These are phyloP conservation scores for Pecten maximus DNA, from an alignment of 2,888 invertebrate genomes.

Conservation along the genomic window DNA sequence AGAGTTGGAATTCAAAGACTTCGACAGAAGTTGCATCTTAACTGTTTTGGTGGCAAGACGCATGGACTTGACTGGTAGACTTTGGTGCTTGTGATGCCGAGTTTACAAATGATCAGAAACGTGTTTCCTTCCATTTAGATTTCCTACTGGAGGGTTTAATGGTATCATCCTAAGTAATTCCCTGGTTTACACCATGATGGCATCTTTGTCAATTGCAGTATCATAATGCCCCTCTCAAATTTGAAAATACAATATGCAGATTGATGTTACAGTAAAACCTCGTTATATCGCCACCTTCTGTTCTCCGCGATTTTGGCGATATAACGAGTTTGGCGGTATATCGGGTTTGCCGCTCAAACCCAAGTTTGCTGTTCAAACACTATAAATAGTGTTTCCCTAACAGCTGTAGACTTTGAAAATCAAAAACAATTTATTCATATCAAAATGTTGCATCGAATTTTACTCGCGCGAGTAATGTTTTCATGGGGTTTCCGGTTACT, in stretches of 20 bases:
- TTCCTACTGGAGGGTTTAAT: constrained; percentile 22
- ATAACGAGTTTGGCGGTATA: too few species aligned
- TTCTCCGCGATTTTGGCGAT: too few species aligned
- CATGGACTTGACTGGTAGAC: background rate
- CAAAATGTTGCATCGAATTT: too few species aligned
- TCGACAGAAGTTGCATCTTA: background rate
- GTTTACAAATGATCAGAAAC: background rate
- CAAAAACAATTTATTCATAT: too few species aligned
- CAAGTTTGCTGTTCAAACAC: too few species aligned
- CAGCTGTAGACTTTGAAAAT: too few species aligned
- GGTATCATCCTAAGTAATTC: background rate
- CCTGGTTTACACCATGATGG: background rate
- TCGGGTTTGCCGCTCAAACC: too few species aligned
- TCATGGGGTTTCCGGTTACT: too few species aligned
- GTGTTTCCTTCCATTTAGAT: background rate
- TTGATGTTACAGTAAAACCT: too few species aligned
- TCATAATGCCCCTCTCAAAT: constrained; percentile 30
- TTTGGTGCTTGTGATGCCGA: background rate
- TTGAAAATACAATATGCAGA: constrained; percentile 1
- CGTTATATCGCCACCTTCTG: too few species aligned
- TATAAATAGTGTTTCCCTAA: too few species aligned
- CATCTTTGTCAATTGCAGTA: background rate
- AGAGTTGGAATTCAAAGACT: background rate
- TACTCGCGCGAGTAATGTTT: too few species aligned
- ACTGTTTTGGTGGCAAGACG: background rate